Conservation (phyloP, 2,888 invertebrate genomes). For the Cylloceria caligata region DNA sequence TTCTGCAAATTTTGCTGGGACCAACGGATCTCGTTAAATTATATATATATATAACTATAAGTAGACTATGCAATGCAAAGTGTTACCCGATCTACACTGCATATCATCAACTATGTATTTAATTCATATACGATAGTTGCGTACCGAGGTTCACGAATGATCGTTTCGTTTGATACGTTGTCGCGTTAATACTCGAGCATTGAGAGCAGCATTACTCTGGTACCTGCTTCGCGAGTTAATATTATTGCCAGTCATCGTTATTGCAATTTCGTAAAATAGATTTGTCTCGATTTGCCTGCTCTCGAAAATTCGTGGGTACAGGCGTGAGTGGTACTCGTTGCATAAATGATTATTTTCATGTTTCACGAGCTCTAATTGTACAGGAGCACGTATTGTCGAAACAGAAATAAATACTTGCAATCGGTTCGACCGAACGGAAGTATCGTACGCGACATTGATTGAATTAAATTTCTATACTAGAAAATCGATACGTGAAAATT, state of each 20-base stretch:
- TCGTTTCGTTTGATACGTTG: constrained; percentile 46
- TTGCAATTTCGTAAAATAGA: constrained; percentile 24
- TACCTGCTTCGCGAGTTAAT: constrained; percentile 16
- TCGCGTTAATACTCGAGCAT: constrained; percentile 33
- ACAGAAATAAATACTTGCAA: constrained; percentile 25
- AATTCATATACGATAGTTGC: neutral
- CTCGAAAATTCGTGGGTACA: constrained; percentile 21
- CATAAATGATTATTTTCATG: constrained; percentile 25
- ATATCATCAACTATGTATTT: neutral
- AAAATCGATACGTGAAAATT: constrained; percentile 1
- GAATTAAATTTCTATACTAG: constrained; percentile 12
- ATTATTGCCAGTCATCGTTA: constrained; percentile 41
- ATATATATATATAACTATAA: neutral
- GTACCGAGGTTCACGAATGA: constrained; percentile 16
- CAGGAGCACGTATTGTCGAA: constrained; percentile 17
- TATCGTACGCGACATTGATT: neutral
- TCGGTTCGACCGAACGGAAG: neutral
- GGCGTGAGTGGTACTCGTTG: neutral
- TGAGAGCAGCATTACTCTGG: constrained; percentile 14
- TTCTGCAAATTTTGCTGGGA: constrained; percentile 41
- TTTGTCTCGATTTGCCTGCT: constrained; percentile 11
- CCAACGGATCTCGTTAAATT: constrained; percentile 25
- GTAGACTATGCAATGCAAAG: neutral
- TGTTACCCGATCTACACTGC: too few species aligned
- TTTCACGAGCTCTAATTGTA: constrained; percentile 14